Evolutionary conservation across 2,888 invertebrate genomes (phyloP), one percentile per base, ranked within the genome.

Genomic region (Congeria kusceri): DNA sequence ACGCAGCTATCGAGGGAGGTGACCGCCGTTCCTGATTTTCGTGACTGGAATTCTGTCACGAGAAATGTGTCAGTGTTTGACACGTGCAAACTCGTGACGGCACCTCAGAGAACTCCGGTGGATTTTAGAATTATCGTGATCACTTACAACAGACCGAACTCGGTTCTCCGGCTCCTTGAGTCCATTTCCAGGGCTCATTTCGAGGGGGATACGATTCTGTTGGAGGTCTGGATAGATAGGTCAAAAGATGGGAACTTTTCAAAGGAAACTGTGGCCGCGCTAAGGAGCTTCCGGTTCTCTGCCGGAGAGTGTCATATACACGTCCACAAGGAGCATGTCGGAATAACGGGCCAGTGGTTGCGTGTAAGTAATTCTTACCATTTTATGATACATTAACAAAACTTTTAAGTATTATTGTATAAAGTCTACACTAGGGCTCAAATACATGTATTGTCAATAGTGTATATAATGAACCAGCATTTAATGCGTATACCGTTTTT

Each of bases 221-320:
- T 86, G 0, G 86, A 86, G n/a, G 67, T 86, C 3, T 86, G 86
- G 84, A 73, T 86, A 13, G 86, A 86, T 67, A 69, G 81, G 59
- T 80, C 81, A 1, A 74, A 75, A 15, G 58, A 69, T 1, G 79
- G 80, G 0, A 32, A n/a, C 0, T 72, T 83, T 27, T 57, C 83
- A 29, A 15, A 47, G 1, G 71, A 64, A n/a, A 84, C 83, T 0
- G 68, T 76, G 28, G 49, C 28, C 1, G 44, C 39, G 5, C 75
- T 74, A 0, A 46, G 15, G 49, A 62, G 68, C 15, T 80, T 84
- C 46, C 59, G 56, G 3, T 86, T 86, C 29, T 53, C 56, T 20
- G 72, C 79, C 62, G 86, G 86, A 13, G 46, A 47, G 9, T 73
- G 64, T 18, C 59, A 64, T 39, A 72, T 77, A 4, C 73, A 69